Evolutionary conservation across 2,113 vertebrate genomes (phyloP).

Genomic region (Alethe diademata): DNA sequence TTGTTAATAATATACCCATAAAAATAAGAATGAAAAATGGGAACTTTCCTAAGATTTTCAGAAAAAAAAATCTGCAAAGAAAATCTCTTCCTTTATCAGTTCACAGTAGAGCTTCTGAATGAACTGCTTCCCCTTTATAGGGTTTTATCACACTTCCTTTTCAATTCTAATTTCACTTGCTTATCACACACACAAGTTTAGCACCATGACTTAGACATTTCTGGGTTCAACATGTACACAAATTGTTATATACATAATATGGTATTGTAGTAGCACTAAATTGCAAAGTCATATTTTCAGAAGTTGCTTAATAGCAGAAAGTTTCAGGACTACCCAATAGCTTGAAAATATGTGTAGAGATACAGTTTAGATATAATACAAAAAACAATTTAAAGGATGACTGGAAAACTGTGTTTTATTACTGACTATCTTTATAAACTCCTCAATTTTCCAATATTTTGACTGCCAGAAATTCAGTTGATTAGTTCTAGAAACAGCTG

Average conservation of each 20-base stretch:
- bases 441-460: background rate
- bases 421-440: background rate
- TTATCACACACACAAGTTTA: background rate
- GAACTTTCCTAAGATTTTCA: background rate
- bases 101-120: background rate
- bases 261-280: background rate
- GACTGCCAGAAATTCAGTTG: background rate
- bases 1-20: background rate
- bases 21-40: background rate
- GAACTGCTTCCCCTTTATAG: background rate
- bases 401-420: background rate
- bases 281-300: background rate
- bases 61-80: background rate
- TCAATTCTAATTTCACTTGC: background rate
- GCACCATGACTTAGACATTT: background rate
- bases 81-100: background rate
- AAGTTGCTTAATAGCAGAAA: background rate
- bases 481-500: background rate
- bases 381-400: background rate
- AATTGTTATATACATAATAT: background rate
- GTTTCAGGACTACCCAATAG: background rate
- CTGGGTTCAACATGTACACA: background rate
- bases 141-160: background rate
- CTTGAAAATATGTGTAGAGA: background rate
- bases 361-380: background rate